These are phyloP conservation scores for Toxostoma redivivum DNA, from an alignment of 2,113 vertebrate genomes.

Conservation along the genomic window DNA sequence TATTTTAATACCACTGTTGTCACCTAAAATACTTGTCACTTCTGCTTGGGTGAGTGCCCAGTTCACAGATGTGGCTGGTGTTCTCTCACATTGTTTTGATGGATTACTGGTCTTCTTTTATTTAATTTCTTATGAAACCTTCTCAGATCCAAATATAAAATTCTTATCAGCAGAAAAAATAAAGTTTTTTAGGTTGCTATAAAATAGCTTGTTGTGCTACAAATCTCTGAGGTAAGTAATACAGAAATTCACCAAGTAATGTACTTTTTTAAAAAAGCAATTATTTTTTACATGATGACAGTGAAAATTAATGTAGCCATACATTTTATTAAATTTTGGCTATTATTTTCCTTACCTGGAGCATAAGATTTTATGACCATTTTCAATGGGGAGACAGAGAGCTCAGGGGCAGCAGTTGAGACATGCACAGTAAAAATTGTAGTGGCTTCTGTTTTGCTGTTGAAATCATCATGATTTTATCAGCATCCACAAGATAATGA, in stretches of 20 bases:
- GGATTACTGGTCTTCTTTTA: neutral
- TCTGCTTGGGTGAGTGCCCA: neutral
- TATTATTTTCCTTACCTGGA: neutral
- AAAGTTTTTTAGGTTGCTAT: neutral
- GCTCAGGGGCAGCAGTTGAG: neutral
- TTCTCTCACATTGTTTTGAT: neutral
- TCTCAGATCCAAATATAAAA: neutral
- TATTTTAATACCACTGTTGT: neutral
- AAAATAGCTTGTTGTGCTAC: neutral
- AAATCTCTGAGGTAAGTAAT: neutral
- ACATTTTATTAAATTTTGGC: neutral
- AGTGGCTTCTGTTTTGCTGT: neutral
- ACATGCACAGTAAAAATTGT: neutral
- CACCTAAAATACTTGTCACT: neutral
- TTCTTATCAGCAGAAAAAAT: neutral
- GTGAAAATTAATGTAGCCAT: neutral
- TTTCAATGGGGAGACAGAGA: neutral
- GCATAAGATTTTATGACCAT: neutral
- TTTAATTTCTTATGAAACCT: neutral
- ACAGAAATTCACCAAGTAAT: neutral
- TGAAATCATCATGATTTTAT: neutral
- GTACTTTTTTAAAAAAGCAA: neutral
- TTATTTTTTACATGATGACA: neutral
- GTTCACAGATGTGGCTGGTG: neutral
- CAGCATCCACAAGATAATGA: neutral